Base-by-base conservation (phyloP, 1,140 invertebrate species). In the Drosophila simulans region DNA sequence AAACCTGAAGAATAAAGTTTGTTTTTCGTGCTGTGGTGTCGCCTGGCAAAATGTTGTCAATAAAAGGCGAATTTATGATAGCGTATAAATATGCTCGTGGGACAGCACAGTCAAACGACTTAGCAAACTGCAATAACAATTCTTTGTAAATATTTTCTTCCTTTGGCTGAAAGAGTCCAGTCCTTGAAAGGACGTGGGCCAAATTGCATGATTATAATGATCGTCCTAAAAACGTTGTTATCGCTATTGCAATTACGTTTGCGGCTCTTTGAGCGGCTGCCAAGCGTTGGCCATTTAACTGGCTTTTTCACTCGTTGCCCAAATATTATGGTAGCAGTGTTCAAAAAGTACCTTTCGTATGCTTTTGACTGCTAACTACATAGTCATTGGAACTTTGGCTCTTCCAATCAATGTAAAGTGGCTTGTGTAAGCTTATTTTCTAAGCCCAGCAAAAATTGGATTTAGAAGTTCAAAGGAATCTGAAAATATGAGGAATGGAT, bases 191-290 rank as follows among this genome's bases (percentile, higher is more conserved):
- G 51, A 46, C 49, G 45, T 54, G 49, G 77, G 55, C 71, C 62
- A 84, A 80, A 77, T 85, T 68, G 76, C 60, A 64, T 48, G 62
- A 76, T 84, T 85, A 80, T 86, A 86, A 85, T 86, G 81, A 85
- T 85, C 77, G 55, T 5, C 65, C 62, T 46, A 69, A 66, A 68
- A 59, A 40, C 49, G 42, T 59, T 69, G 54, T 76, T 75, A 65
- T 75, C 60, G 72, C 58, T 31, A 31, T 62, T 56, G 72, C 59
- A 76, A 51, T 66, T 66, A 58, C 71, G 54, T 63, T 71, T 60
- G 49, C 45, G 34, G 37, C 59, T 64, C 40, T 65, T 81, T 82
- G 71, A 83, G 57, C 35, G 22, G 43, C 43, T 59, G 82, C 82
- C 82, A 86, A 86, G 31, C 43, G 37, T 31, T 70, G 58, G 70